These are phyloP conservation scores for Cygnus olor DNA, from an alignment of 2,797 vertebrate genomes.

Conservation along the genomic window DNA sequence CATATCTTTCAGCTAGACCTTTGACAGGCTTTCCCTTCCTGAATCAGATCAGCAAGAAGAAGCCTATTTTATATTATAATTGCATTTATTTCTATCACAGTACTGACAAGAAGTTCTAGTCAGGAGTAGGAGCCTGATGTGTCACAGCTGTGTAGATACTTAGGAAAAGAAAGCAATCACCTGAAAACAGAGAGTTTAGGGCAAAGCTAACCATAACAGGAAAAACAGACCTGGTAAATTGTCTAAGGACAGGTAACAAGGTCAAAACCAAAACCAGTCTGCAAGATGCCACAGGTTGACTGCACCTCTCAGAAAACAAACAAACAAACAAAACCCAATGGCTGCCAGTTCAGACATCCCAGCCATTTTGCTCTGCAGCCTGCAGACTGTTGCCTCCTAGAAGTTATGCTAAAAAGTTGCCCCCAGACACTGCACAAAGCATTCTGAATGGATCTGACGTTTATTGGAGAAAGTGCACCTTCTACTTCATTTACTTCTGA, in stretches of 20 bases:
- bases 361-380: not conserved
- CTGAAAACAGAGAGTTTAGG: not conserved
- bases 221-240: not conserved
- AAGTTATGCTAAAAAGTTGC: not conserved
- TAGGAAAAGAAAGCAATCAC: not conserved
- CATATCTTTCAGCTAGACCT: not conserved
- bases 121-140: not conserved
- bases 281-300: not conserved
- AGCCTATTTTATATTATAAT: not conserved
- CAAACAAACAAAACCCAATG: not conserved
- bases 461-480: slow-evolving; percentile 14
- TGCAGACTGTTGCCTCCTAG: not conserved
- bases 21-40: not conserved
- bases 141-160: not conserved
- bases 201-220: not conserved
- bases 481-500: slow-evolving; percentile 48
- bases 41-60: not conserved
- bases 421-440: not conserved
- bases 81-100: not conserved
- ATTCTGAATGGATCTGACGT: not conserved
- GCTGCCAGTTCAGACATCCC: not conserved
- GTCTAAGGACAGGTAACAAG: not conserved
- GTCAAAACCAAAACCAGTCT: not conserved
- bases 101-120: not conserved
- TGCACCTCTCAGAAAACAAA: not conserved